Conservation (phyloP, 2,888 invertebrate species). For the Meganola albula region DNA sequence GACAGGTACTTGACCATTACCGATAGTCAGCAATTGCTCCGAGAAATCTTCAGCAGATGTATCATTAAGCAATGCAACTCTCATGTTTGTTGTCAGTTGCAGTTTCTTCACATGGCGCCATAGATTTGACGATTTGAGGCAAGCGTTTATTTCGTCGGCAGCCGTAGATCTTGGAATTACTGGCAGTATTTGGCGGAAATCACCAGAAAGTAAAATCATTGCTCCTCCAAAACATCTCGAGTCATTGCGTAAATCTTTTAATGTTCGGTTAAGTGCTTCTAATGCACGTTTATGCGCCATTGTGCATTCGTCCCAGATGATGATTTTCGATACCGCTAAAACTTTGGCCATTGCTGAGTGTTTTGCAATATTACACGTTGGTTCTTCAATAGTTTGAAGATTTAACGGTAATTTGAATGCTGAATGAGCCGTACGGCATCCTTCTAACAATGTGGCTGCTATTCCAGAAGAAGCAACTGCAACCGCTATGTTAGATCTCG, state of each 20-base stretch:
- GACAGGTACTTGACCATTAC: conserved; percentile 30
- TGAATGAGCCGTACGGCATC: conserved; percentile 19
- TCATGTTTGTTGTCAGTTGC: conserved; percentile 14
- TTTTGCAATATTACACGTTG: conserved; percentile 27
- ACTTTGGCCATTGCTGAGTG: conserved; percentile 18
- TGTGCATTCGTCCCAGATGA: conserved; percentile 6
- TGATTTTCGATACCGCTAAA: conserved; percentile 18
- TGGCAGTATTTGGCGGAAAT: conserved; percentile 16
- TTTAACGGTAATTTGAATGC: conserved; percentile 23
- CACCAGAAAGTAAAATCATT: conserved; percentile 20
- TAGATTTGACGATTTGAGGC: conserved; percentile 22
- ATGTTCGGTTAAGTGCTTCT: conserved; percentile 21
- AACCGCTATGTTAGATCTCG: conserved; percentile 5
- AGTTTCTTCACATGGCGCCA: conserved; percentile 20
- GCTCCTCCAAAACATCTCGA: conserved; percentile 18
- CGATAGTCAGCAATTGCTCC: conserved; percentile 38
- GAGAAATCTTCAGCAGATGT: conserved; percentile 34
- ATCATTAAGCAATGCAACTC: conserved; percentile 18
- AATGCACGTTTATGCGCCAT: conserved; percentile 22
- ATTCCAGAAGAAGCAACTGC: conserved; percentile 25
- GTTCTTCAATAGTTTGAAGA: conserved; percentile 25
- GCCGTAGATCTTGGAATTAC: conserved; percentile 15
- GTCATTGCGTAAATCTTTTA: conserved; percentile 13
- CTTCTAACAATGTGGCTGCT: conserved; percentile 21
- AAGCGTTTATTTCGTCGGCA: conserved; percentile 23